Evolutionary conservation across 2,113 vertebrate species (phyloP).

Genomic region (Verasper variegatus): DNA sequence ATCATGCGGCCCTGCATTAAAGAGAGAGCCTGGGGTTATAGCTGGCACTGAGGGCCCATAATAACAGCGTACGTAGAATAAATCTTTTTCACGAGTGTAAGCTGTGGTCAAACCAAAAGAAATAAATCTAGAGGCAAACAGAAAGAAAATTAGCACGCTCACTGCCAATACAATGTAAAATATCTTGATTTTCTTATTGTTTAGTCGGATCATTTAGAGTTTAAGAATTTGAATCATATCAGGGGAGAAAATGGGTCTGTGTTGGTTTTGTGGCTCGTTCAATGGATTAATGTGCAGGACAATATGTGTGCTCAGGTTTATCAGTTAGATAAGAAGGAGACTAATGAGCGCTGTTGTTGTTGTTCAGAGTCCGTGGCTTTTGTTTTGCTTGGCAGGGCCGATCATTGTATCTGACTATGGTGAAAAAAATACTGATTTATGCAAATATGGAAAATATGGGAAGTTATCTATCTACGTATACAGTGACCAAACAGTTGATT

Average conservation of each 20-base stretch:
- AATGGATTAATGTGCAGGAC: neutral
- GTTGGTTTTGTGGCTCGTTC: neutral
- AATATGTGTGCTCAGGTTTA: neutral
- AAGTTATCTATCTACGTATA: no score
- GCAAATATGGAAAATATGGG: neutral
- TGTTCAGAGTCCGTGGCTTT: neutral
- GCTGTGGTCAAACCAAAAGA: neutral
- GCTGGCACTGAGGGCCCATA: neutral
- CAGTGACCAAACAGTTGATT: no score
- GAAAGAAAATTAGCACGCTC: neutral
- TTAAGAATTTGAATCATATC: neutral
- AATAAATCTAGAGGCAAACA: neutral
- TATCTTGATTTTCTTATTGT: neutral
- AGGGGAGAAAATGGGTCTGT: neutral
- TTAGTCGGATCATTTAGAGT: neutral
- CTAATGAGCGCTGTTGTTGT: neutral
- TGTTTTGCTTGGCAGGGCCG: neutral
- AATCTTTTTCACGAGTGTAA: neutral
- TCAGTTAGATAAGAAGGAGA: neutral
- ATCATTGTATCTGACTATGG: neutral
- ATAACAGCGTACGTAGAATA: neutral
- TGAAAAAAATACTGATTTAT: neutral
- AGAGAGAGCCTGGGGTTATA: conserved; percentile 1
- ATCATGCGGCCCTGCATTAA: neutral
- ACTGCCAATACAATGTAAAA: neutral